These are phyloP conservation scores for Marmota monax DNA, from an alignment of 2,113 vertebrate genomes.

Conservation along the genomic window DNA sequence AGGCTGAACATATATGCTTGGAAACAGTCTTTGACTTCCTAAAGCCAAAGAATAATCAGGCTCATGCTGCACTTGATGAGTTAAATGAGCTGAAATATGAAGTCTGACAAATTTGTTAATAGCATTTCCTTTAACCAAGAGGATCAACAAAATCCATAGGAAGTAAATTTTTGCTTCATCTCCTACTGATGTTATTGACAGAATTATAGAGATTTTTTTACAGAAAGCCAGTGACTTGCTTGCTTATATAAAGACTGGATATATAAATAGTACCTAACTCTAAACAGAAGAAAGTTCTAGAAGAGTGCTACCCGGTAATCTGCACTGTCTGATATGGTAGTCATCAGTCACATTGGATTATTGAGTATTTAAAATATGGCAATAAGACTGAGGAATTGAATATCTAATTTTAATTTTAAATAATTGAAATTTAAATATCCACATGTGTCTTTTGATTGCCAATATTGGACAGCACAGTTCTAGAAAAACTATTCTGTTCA, in stretches of 20 bases:
- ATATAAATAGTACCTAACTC: constrained; percentile 39
- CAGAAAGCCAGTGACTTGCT: constrained; percentile 46
- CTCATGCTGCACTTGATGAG: constrained; percentile 68
- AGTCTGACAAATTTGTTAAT: constrained; percentile 76
- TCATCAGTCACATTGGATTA: not conserved
- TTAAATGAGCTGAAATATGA: constrained; percentile 75
- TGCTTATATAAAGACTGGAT: constrained; percentile 59
- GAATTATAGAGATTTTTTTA: constrained; percentile 70
- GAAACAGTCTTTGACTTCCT: constrained; percentile 52
- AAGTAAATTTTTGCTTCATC: constrained; percentile 82
- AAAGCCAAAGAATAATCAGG: constrained; percentile 61
- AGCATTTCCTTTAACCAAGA: constrained; percentile 82
- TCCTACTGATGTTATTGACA: constrained; percentile 82
- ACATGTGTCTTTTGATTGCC: not conserved
- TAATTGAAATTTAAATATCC: constrained; percentile 45
- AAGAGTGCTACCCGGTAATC: constrained; percentile 14
- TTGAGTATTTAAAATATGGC: constrained; percentile 25
- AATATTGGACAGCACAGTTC: not conserved
- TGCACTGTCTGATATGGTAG: not conserved
- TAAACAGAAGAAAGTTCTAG: constrained; percentile 44
- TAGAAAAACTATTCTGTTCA: not conserved
- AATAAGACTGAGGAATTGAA: not conserved
- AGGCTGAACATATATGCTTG: not conserved
- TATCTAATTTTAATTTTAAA: constrained; percentile 62
- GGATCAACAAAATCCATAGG: constrained; percentile 82